Percentiles rank a stretch among this genome's conserved stretches.
Evolutionary conservation across 2,113 vertebrate genomes (phyloP).

Genomic region (Callorhinus ursinus): DNA sequence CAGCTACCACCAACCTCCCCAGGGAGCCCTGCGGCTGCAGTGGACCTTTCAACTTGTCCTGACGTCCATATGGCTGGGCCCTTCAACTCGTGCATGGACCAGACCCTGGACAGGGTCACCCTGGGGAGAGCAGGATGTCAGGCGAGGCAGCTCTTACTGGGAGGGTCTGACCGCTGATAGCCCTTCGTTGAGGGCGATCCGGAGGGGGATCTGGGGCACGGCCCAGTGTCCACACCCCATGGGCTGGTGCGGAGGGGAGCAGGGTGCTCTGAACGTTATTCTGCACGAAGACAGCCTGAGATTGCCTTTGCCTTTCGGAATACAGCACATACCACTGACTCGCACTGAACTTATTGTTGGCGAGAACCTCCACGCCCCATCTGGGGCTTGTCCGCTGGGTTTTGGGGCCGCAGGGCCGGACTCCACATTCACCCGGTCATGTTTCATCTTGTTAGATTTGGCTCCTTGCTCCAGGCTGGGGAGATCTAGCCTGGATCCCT

Average conservation of each 20-base stretch:
- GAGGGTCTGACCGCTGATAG: neutral
- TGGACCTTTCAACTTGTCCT: neutral
- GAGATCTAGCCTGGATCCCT: neutral
- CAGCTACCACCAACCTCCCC: neutral
- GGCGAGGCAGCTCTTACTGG: neutral
- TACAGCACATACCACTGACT: neutral
- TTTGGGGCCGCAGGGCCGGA: neutral
- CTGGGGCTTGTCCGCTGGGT: neutral
- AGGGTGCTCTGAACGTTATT: accelerated
- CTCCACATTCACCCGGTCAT: neutral
- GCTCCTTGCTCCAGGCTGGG: neutral
- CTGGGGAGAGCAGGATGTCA: accelerated
- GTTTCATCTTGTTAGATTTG: slow-evolving; percentile 40
- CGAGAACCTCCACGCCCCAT: neutral
- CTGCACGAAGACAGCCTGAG: neutral
- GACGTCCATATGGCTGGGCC: accelerated
- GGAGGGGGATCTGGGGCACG: neutral
- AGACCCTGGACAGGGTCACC: neutral
- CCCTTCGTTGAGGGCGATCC: neutral
- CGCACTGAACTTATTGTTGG: slow-evolving; percentile 46
- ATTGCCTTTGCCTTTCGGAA: neutral
- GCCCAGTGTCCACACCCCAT: accelerated
- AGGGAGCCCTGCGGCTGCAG: neutral
- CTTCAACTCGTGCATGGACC: accelerated
- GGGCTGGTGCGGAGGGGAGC: neutral